phyloP scores from a whole-genome alignment of 2,113 vertebrate genomes.

The Lophius piscatorius region DNA sequence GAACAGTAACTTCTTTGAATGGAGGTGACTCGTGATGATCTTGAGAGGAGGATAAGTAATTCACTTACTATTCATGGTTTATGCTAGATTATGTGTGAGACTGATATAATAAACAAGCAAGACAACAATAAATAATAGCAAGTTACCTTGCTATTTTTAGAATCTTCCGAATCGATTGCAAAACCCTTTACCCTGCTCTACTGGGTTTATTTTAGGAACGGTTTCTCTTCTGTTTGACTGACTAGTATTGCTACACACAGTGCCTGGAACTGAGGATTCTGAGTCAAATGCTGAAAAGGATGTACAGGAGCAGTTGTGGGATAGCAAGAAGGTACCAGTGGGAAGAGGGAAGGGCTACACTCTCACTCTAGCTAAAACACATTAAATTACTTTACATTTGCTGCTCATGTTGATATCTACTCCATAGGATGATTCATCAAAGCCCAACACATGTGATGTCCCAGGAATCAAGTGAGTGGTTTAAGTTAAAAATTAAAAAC shows the following conservation, averaged over 20 bases:
- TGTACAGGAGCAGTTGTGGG: constrained; percentile 89
- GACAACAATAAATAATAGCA: too few relatives aligned
- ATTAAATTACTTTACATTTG: constrained; percentile 1
- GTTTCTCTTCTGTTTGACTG: constrained; percentile 59
- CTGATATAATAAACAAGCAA: constrained; percentile 45
- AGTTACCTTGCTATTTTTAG: constrained; percentile 71
- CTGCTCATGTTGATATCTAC: constrained; percentile 22
- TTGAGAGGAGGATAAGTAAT: constrained; percentile 47
- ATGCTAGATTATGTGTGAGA: constrained; percentile 49
- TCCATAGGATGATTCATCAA: constrained; percentile 85
- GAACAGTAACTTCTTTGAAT: constrained; percentile 32
- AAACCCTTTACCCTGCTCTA: constrained; percentile 46
- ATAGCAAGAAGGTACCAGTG: constrained; percentile 87
- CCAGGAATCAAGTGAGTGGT: constrained; percentile 98
- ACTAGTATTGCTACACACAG: constrained; percentile 90
- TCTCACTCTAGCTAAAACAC: neutral
- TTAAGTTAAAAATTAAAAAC: too few relatives aligned
- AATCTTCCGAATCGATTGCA: constrained; percentile 36
- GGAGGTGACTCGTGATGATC: constrained; percentile 31
- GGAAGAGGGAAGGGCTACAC: constrained; percentile 11
- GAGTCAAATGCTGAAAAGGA: constrained; percentile 84
- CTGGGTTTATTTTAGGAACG: constrained; percentile 52
- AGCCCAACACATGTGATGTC: constrained; percentile 94
- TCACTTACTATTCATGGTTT: constrained; percentile 53
- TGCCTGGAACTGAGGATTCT: constrained; percentile 91